phyloP scores from a whole-genome alignment of 2,797 vertebrate genomes.

The Siniperca undulata region DNA sequence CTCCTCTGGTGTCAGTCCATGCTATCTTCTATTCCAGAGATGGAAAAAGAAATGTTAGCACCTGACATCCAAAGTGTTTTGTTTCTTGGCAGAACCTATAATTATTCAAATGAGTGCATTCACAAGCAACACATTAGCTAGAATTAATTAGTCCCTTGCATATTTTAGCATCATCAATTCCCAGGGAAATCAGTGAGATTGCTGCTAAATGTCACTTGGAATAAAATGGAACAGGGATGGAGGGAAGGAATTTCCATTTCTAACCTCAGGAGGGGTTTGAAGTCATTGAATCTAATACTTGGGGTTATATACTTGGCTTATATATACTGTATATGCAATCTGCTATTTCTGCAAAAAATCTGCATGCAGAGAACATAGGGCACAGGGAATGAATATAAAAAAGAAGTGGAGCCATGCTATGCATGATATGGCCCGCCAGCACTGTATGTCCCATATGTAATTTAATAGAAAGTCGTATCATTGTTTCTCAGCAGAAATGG shows the following conservation, averaged over 20 bases:
- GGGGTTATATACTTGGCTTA: not conserved
- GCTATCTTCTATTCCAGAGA: constrained; percentile 66
- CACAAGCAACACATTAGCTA: constrained; percentile 83
- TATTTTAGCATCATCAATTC: constrained; percentile 78
- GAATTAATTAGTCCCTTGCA: constrained; percentile 80
- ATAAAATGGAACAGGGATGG: constrained; percentile 59
- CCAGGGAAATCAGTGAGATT: constrained; percentile 68
- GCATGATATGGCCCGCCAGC: not conserved
- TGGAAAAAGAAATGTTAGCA: constrained; percentile 70
- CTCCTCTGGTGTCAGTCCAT: constrained; percentile 49
- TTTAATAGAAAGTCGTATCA: not conserved
- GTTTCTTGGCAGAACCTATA: constrained; percentile 81
- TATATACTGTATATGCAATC: not conserved
- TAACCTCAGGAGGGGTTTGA: constrained; percentile 20
- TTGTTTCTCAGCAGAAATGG: not conserved
- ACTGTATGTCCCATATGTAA: not conserved
- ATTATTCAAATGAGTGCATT: constrained; percentile 86
- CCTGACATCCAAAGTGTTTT: constrained; percentile 79
- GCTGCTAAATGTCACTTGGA: constrained; percentile 79
- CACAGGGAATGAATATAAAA: not conserved
- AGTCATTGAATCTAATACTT: constrained; percentile 25
- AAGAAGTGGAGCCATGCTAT: not conserved
- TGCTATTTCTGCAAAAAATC: not conserved
- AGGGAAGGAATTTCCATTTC: constrained; percentile 57
- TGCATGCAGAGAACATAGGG: not conserved